Percentiles rank a stretch among this genome's conserved stretches.
phyloP scores from a whole-genome alignment of 2,797 vertebrate genomes.

The Acanthurus leucopareius region DNA sequence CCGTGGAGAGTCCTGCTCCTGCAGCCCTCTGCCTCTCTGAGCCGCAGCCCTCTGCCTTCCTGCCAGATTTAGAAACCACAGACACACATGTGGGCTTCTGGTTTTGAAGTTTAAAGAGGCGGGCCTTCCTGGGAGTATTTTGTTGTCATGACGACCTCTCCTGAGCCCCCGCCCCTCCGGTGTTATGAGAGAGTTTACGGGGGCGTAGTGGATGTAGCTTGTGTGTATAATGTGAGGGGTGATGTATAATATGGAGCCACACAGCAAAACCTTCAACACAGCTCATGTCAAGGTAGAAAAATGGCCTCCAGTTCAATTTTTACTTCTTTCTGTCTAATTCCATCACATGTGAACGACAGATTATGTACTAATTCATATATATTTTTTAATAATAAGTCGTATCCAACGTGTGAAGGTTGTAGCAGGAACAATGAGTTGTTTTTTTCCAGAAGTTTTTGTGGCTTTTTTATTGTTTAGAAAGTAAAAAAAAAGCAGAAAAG shows the following conservation, averaged over 20 bases:
- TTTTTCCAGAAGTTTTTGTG: too few relatives aligned
- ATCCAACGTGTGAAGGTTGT: too few relatives aligned
- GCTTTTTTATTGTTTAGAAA: too few relatives aligned
- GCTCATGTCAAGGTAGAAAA: too few relatives aligned
- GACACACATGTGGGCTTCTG: constrained; percentile 73
- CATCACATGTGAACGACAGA: too few relatives aligned
- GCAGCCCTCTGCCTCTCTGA: constrained; percentile 64
- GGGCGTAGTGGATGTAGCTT: neutral
- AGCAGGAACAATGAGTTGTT: too few relatives aligned
- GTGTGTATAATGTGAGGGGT: constrained; percentile 1
- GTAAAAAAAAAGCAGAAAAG: too few relatives aligned
- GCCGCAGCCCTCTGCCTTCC: constrained; percentile 81
- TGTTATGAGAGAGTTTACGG: neutral
- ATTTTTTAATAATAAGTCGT: too few relatives aligned
- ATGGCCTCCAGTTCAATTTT: too few relatives aligned
- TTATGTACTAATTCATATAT: too few relatives aligned
- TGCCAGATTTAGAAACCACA: constrained; percentile 89
- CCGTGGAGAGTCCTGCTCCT: constrained; percentile 40
- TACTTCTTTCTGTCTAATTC: too few relatives aligned
- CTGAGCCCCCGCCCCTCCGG: constrained; percentile 19
- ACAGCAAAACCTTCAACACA: neutral
- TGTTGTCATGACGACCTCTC: constrained; percentile 55
- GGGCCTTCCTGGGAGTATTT: constrained; percentile 53
- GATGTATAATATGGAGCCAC: neutral
- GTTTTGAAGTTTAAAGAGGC: constrained; percentile 71